Base-by-base conservation (phyloP, 1,140 invertebrate genomes). In the Sinella curviseta region DNA sequence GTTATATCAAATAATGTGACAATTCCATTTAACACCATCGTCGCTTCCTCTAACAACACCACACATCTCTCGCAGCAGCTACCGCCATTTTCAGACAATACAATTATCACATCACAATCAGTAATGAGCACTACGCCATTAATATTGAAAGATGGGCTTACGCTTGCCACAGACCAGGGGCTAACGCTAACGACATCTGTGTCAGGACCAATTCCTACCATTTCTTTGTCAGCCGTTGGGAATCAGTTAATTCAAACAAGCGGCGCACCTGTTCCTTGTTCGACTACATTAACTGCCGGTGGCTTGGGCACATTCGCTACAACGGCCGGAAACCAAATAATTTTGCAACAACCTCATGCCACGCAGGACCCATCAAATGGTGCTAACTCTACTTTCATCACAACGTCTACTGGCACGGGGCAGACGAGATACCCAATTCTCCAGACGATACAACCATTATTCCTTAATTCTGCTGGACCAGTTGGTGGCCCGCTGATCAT, bases 371-470 rank as follows among this genome's bases (percentile, higher is more conserved):
- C 48, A 16, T 31, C 12, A 2, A 79, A 76, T 79, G 54, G 31
- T n/a, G 54, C 70, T 26, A 79, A 79, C 34, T 55, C 35, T 55
- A 77, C 78, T 73, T 80, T 80, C 65, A 35, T 79, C 74, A 77
- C 76, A 20, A 76, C 74, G 4, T 77, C 74, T 3, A 48, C 4
- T 16, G 31, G 39, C 4, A 17, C 48, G 14, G 14, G 28, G 57
- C 30, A 14, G 2, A 26, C 31, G 2, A 76, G 81, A 31, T 82
- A 84, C 74, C 83, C 83, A 31, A 54, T 84, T 60, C 80, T 84
- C 34, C 83, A 84, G 73, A 84, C 83, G 34, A 80, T 84, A 28
- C 83, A 84, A 35, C 83, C 83, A 39, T 65, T 84, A 28, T 82
- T 82, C 67, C 54, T 83, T 17, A 83, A 83, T 77, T 75, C 81